Conservation (phyloP, 2,888 invertebrate species). For the Cataglyphis rosenhaueri region DNA sequence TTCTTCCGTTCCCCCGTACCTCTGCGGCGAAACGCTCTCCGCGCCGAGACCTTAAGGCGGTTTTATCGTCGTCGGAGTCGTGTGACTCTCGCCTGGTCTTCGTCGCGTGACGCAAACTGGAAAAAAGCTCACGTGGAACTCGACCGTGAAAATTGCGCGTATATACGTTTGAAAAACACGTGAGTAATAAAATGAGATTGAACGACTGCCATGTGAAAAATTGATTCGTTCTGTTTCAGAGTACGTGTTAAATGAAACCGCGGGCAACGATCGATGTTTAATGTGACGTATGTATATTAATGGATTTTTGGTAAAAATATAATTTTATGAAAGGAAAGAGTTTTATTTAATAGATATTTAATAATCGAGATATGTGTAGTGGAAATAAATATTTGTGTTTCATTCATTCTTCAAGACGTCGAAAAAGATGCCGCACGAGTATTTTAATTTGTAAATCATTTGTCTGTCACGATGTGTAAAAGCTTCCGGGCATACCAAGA, state of each 20-base stretch:
- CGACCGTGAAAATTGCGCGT: conserved; percentile 37
- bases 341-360: not conserved
- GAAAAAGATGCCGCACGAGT: not conserved
- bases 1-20: not conserved
- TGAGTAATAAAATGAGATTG: conserved; percentile 12
- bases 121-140: conserved; percentile 42
- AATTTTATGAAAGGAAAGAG: not conserved
- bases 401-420: not conserved
- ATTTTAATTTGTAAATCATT: conserved; percentile 34
- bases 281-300: not conserved
- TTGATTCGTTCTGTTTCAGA: conserved; percentile 30
- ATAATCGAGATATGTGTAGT: not conserved
- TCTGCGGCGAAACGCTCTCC: conserved; percentile 32
- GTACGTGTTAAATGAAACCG: not conserved
- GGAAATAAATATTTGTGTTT: not conserved
- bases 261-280: not conserved
- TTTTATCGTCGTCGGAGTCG: conserved; percentile 51
- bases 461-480: conserved; percentile 37
- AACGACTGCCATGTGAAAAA: conserved; percentile 10
- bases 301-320: not conserved
- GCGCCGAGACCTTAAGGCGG: conserved; percentile 44
- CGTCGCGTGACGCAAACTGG: conserved; percentile 63
- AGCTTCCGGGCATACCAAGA: conserved; percentile 42
- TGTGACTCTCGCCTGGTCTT: conserved; percentile 38
- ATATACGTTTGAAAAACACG: conserved; percentile 21